Percentiles rank a stretch among this genome's conserved stretches.
Evolutionary conservation across 2,113 vertebrate species (phyloP).

Genomic region (Paramormyrops kingsleyae): DNA sequence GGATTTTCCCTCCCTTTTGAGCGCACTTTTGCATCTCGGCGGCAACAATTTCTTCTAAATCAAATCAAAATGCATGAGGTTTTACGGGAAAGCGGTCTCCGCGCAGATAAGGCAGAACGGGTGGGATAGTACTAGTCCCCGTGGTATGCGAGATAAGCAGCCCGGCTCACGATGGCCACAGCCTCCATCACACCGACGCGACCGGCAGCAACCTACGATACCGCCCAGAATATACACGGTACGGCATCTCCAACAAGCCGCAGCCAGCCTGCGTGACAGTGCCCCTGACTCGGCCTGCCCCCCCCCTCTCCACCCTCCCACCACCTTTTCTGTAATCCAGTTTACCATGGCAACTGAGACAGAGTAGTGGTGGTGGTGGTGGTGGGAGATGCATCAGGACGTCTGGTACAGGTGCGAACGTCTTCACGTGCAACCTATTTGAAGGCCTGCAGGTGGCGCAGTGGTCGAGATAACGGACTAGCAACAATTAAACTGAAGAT

Average conservation of each 20-base stretch:
- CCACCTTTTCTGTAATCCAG: neutral
- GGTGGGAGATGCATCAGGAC: constrained; percentile 1
- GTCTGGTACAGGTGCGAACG: neutral
- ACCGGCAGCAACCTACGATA: neutral
- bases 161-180: neutral
- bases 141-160: neutral
- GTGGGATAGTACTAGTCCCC: neutral
- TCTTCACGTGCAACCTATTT: neutral
- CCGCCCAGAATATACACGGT: neutral
- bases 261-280: constrained; percentile 6
- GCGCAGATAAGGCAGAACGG: neutral
- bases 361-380: constrained; percentile 10
- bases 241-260: neutral
- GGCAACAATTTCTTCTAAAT: neutral
- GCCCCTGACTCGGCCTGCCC: constrained; percentile 1
- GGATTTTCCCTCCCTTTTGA: neutral
- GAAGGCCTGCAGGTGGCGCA: neutral
- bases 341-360: constrained; percentile 23
- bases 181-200: neutral
- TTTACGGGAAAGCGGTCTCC: neutral
- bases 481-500: neutral
- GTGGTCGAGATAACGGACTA: neutral
- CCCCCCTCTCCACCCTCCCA: neutral
- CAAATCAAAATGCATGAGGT: neutral
- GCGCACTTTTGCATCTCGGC: neutral